Base-by-base conservation (phyloP, 1,140 invertebrate species). In the Rhyacophila brunnea region DNA sequence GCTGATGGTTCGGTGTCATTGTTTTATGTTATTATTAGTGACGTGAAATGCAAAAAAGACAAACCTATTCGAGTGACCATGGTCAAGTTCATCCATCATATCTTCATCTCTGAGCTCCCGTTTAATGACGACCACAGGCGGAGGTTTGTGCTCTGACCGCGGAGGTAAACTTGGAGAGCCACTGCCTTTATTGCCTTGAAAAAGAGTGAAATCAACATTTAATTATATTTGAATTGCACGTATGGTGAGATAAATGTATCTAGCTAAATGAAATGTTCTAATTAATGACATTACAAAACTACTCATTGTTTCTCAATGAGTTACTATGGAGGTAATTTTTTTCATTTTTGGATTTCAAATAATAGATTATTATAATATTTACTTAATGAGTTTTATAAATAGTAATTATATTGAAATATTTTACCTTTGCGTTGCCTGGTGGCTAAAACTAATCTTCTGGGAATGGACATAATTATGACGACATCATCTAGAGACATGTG, bases 401-500 rank as follows among this genome's bases (percentile, higher is more conserved):
- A n/a, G n/a, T n/a, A n/a, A n/a, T n/a, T n/a, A n/a, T n/a, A n/a
- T n/a, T n/a, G n/a, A n/a, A n/a, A n/a, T n/a, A n/a, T n/a, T n/a
- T n/a, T 68, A 73, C 81, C 81, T 74, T 87, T 86, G 56, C 88
- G 81, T 67, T 89, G 90, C 60, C 95, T 84, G 42, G 94, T 96
- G 58, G 93, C 95, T 47, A 99, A 83, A 17, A 99, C 87, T 66
- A 99, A 82, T 66, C 96, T 85, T 68, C 95, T 84, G 1, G 97
- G 96, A 78, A 99, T 99, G 66, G 95, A 98, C 93, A 99, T 98
- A 67, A 99, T 93, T 67, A 99, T 96, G 49, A 99, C 96, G 36
- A 99, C 96, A 75, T 99, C 96, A 74, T 99, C 96, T 62, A 99
- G 79, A 64, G 92, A 95, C 95, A 99, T 99, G 68, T 92, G 88